Evolutionary conservation across 2,113 vertebrate species (phyloP).

Genomic region (Anoplopoma fimbria): DNA sequence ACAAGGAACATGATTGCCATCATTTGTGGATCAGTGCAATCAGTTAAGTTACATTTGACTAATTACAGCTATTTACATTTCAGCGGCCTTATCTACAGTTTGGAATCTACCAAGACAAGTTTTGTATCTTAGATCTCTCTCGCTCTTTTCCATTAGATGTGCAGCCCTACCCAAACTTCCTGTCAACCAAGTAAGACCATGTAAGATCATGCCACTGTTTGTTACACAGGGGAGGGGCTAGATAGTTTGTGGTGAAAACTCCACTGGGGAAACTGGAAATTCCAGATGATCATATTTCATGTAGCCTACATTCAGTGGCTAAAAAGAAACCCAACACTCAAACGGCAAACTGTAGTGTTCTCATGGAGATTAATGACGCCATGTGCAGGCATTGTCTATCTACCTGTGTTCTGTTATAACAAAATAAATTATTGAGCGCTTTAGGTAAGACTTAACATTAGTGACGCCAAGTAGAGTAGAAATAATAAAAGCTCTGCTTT

Average conservation of each 20-base stretch:
- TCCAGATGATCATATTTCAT: slow-evolving; percentile 48
- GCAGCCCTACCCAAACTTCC: neutral
- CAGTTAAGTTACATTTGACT: neutral
- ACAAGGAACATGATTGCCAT: neutral
- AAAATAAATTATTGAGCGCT: slow-evolving; percentile 35
- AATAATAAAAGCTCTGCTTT: slow-evolving; percentile 71
- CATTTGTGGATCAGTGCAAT: neutral
- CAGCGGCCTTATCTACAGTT: neutral
- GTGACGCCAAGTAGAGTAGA: slow-evolving; percentile 41
- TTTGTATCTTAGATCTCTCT: neutral
- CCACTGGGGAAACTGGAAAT: slow-evolving; percentile 25
- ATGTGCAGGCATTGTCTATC: slow-evolving; percentile 15
- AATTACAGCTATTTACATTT: neutral
- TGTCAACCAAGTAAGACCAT: neutral
- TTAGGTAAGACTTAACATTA: slow-evolving; percentile 29
- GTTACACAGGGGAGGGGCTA: neutral
- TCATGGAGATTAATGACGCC: neutral
- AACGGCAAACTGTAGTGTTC: neutral
- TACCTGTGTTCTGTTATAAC: slow-evolving; percentile 35
- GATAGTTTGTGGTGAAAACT: slow-evolving; percentile 46
- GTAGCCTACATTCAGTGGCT: no score
- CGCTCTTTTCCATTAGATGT: neutral
- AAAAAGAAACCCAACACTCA: slow-evolving; percentile 13
- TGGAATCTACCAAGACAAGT: neutral
- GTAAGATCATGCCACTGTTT: neutral